Percentiles rank a stretch among this genome's conserved stretches.
Evolutionary conservation across 2,888 invertebrate species (phyloP).

Genomic region (Mesoligia furuncula): DNA sequence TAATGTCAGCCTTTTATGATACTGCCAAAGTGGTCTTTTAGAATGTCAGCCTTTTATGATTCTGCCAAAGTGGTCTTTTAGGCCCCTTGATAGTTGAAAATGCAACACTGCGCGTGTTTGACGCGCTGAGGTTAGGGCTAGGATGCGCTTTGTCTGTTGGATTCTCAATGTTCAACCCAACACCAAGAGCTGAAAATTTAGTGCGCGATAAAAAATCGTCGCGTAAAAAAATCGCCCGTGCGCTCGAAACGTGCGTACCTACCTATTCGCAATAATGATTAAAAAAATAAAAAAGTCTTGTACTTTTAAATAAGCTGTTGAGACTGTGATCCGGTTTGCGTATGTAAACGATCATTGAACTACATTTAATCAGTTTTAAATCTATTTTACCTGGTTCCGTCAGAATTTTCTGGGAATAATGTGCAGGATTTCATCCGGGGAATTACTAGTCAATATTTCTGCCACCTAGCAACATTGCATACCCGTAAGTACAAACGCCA

Average conservation of each 20-base stretch:
- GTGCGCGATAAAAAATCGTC: not conserved
- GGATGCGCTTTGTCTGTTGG: not conserved
- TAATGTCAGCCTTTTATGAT: no score
- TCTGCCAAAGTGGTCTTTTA: no score
- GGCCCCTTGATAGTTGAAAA: no score
- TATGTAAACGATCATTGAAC: conserved; percentile 12
- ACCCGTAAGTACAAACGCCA: no score
- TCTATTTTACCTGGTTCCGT: not conserved
- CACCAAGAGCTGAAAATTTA: not conserved
- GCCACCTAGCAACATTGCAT: not conserved
- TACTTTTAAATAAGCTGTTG: not conserved
- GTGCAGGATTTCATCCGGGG: not conserved
- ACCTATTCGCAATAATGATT: not conserved
- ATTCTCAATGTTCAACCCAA: not conserved
- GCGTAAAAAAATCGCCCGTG: not conserved
- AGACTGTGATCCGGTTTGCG: conserved; percentile 28
- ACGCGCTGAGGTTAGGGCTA: no score
- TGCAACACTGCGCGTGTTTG: no score
- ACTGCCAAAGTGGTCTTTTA: no score
- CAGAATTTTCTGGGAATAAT: not conserved
- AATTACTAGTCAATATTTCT: not conserved
- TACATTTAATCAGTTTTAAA: not conserved
- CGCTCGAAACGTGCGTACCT: no score
- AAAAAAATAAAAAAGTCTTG: conserved; percentile 6
- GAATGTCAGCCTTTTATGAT: no score